Evolutionary conservation across 2,888 invertebrate genomes (phyloP), one percentile per base, ranked within the genome.

Genomic region (Thumatha senex): DNA sequence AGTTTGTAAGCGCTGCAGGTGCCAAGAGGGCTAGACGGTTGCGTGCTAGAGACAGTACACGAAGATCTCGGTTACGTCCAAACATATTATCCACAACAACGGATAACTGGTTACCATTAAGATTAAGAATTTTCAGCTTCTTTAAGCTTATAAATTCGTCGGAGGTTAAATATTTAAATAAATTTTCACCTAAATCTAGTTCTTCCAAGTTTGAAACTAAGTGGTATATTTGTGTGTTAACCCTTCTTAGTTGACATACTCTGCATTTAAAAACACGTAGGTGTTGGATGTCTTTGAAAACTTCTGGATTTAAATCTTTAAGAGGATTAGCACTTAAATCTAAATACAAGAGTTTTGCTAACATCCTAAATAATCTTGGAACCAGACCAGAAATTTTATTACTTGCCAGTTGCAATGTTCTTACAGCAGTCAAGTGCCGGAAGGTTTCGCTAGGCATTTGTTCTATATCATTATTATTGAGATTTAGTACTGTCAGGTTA

Each of bases 191-290:
- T 68, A 96, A 87, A 84, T 96, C 96, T 67, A 96, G 84, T 76
- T 95, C 94, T 65, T 93, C 93, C 57, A 96, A 90, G 74, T 94
- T 94, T 56, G 95, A 93, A 70, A 95, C 93, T 70, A 96, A 92
- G 78, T 96, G 95, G 86, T 96, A 96, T 69, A 96, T 93, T 78
- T 96, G 95, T 9, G 95, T 94, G 86, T 96, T 96, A 69, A 96
- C 93, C 79, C 95, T 93, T 70, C 93, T 92, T 63, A 97, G 84
- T 50, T 93, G 92, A 82, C 96, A 97, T 61, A 92, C 90, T 62
- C 96, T 93, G 78, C 96, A 96, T 74, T 94, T 94, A 63, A 97
- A 93, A 55, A 93, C 87, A 75, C 93, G 93, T 55, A 97, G 86
- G 70, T 95, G 94, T 92, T 95, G 94, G 54, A 93, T 93, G 84